phyloP scores from a whole-genome alignment of 2,797 vertebrate species.

The Brotula barbata region DNA sequence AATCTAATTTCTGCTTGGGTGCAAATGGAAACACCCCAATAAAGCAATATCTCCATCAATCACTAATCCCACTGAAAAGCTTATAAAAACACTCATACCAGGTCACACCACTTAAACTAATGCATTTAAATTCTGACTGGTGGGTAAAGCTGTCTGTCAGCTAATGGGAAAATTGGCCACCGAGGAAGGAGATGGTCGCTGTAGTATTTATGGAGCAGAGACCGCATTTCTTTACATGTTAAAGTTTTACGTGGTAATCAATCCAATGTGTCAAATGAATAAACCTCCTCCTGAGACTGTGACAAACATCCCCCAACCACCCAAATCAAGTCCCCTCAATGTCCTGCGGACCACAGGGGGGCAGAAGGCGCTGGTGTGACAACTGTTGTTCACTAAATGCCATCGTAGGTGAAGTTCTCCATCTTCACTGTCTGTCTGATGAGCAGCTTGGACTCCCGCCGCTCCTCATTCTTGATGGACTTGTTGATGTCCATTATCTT shows the following conservation, averaged over 20 bases:
- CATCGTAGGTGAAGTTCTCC: constrained; percentile 84
- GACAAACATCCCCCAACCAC: constrained; percentile 64
- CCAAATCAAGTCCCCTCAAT: constrained; percentile 61
- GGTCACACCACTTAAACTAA: constrained; percentile 54
- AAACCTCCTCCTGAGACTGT: constrained; percentile 53
- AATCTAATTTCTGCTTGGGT: constrained; percentile 69
- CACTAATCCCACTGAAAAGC: constrained; percentile 60
- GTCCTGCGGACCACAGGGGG: constrained; percentile 62
- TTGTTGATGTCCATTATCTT: constrained; percentile 99
- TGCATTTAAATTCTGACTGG: constrained; percentile 42
- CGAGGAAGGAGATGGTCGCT: constrained; percentile 33
- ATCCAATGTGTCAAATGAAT: constrained; percentile 51
- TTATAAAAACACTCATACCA: constrained; percentile 67
- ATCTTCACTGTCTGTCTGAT: constrained; percentile 87
- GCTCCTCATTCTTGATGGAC: constrained; percentile 99
- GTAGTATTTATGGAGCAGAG: constrained; percentile 15
- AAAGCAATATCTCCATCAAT: constrained; percentile 45
- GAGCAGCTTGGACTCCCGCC: constrained; percentile 94
- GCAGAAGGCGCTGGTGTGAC: constrained; percentile 72
- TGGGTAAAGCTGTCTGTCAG: constrained; percentile 79
- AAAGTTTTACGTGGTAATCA: constrained; percentile 40
- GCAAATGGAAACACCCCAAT: constrained; percentile 57
- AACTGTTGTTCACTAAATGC: constrained; percentile 78
- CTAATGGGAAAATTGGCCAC: constrained; percentile 47
- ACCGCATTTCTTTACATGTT: constrained; percentile 34